phyloP scores from a whole-genome alignment of 2,888 invertebrate genomes.

The Coleophora deauratella region DNA sequence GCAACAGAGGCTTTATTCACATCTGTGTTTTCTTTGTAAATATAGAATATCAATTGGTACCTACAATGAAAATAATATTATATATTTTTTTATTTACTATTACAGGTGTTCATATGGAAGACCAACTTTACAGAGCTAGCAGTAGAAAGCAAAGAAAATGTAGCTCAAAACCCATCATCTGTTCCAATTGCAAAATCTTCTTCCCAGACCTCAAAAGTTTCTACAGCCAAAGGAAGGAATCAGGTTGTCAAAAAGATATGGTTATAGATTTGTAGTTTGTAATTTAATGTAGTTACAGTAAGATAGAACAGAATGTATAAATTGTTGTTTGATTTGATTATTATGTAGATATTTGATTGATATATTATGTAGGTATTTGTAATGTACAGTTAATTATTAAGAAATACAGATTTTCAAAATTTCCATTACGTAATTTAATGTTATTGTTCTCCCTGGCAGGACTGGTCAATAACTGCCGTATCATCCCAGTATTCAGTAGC shows the following conservation, averaged over 20 bases:
- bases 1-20: no score
- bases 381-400: conserved; percentile 1
- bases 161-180: conserved; percentile 29
- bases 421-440: background rate
- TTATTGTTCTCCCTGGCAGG: conserved; percentile 32
- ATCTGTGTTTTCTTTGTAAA: no score
- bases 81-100: conserved; percentile 16
- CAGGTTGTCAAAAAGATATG: conserved; percentile 48
- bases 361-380: background rate
- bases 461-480: conserved; percentile 32
- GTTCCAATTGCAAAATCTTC: conserved; percentile 22
- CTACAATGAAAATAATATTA: no score
- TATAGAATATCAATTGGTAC: no score
- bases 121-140: conserved; percentile 62
- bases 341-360: conserved; percentile 5
- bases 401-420: conserved; percentile 1
- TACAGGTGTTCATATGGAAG: conserved; percentile 69
- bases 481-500: conserved; percentile 41
- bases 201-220: conserved; percentile 31
- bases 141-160: conserved; percentile 49
- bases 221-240: conserved; percentile 31
- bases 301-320: conserved; percentile 19
- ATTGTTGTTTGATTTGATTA: conserved; percentile 1
- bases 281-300: background rate
- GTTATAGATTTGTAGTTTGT: conserved; percentile 1